Conservation (phyloP, 2,888 invertebrate genomes). For the Shargacucullia verbasci region DNA sequence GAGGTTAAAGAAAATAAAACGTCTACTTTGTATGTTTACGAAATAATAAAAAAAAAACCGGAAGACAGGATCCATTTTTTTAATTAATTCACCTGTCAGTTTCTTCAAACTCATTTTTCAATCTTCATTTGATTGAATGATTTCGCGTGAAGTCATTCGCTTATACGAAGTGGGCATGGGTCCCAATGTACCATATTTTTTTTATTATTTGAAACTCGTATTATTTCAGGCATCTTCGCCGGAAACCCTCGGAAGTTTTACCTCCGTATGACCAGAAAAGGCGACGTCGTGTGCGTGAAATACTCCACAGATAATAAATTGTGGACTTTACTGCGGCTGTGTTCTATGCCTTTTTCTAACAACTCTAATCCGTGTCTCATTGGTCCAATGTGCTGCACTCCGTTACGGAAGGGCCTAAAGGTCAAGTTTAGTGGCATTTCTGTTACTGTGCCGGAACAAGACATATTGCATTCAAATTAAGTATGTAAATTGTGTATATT, state of each 20-base stretch:
- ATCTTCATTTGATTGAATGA: too few relatives aligned
- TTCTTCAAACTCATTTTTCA: too few relatives aligned
- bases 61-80: too few relatives aligned
- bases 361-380: constrained; percentile 64
- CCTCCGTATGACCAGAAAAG: constrained; percentile 71
- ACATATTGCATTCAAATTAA: constrained; percentile 77
- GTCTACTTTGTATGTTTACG: too few relatives aligned
- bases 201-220: too few relatives aligned
- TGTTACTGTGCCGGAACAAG: constrained; percentile 65
- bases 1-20: too few relatives aligned
- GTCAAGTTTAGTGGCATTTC: constrained; percentile 70
- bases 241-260: constrained; percentile 78
- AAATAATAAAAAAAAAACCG: too few relatives aligned
- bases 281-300: constrained; percentile 72
- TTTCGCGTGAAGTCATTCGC: too few relatives aligned
- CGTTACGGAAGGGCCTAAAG: constrained; percentile 68
- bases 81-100: too few relatives aligned
- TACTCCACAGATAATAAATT: constrained; percentile 72
- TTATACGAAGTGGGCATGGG: too few relatives aligned
- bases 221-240: constrained; percentile 71
- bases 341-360: constrained; percentile 61
- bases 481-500: too few relatives aligned
- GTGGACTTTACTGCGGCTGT: constrained; percentile 74
- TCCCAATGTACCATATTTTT: neutral
- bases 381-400: constrained; percentile 77